Evolutionary conservation across 2,797 vertebrate genomes (phyloP).

Genomic region (Tragopan temminckii): DNA sequence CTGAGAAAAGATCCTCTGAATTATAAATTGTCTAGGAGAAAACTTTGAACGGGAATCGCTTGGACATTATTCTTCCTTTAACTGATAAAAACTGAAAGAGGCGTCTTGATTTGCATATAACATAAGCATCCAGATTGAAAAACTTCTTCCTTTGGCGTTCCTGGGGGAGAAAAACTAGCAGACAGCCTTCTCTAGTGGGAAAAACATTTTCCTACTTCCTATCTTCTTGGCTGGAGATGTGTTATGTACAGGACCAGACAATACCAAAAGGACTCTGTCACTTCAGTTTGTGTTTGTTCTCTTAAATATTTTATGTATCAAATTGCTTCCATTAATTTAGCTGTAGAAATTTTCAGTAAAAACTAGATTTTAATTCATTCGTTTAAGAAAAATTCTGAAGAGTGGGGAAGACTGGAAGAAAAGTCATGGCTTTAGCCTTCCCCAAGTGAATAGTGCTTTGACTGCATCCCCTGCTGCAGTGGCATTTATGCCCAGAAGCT

Average conservation of each 20-base stretch:
- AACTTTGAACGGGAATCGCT: not conserved
- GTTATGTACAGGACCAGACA: not conserved
- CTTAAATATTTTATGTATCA: not conserved
- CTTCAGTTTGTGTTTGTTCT: not conserved
- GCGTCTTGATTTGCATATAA: constrained; percentile 63
- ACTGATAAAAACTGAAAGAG: constrained; percentile 31
- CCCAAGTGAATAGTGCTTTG: not conserved
- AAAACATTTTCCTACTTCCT: not conserved
- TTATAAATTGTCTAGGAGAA: constrained; percentile 37
- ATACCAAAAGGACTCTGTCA: not conserved
- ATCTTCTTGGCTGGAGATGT: not conserved
- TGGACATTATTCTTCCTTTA: constrained; percentile 52
- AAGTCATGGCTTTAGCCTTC: not conserved
- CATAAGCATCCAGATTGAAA: constrained; percentile 28
- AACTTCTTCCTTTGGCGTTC: not conserved
- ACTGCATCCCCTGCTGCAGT: not conserved
- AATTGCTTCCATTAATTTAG: not conserved
- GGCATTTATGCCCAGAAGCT: not conserved
- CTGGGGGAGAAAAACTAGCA: not conserved
- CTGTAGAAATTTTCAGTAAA: not conserved
- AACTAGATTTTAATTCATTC: not conserved
- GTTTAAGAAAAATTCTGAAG: not conserved
- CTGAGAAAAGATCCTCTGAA: not conserved
- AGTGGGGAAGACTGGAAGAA: not conserved
- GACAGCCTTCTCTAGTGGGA: not conserved